A percentile compares a stretch with the other conserved stretches of the same genome.
phyloP scores from a whole-genome alignment of 2,113 vertebrate species.

The Zosterops pallidus region DNA sequence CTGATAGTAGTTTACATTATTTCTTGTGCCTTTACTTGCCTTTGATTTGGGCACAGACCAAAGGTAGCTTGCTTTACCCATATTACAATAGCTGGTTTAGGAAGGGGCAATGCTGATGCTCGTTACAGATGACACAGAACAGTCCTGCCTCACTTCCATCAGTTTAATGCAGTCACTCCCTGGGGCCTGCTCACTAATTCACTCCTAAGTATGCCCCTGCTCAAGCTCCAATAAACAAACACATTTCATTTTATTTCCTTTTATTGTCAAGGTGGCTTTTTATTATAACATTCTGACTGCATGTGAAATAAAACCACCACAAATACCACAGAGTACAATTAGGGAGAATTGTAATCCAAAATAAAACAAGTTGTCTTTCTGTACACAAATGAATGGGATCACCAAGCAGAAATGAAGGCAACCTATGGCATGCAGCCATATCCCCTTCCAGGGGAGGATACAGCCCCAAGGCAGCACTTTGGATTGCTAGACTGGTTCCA shows the following conservation, averaged over 20 bases:
- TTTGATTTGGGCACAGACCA: neutral
- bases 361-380: neutral
- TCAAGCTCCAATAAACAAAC: neutral
- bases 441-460: neutral
- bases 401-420: neutral
- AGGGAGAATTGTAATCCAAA: neutral
- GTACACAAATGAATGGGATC: neutral
- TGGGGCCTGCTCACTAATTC: neutral
- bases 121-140: neutral
- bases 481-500: neutral
- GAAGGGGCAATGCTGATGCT: neutral
- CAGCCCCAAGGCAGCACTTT: neutral
- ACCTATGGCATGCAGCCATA: neutral
- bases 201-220: neutral
- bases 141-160: neutral
- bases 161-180: neutral
- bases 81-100: neutral
- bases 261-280: conserved; percentile 17
- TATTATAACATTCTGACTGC: neutral
- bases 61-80: neutral
- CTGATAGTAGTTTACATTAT: neutral
- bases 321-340: neutral
- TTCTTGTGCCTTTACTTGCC: neutral
- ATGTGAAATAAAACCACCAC: neutral
- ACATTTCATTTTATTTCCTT: neutral